phyloP scores from a whole-genome alignment of 2,797 vertebrate genomes.

The Hylomyscus alleni region DNA sequence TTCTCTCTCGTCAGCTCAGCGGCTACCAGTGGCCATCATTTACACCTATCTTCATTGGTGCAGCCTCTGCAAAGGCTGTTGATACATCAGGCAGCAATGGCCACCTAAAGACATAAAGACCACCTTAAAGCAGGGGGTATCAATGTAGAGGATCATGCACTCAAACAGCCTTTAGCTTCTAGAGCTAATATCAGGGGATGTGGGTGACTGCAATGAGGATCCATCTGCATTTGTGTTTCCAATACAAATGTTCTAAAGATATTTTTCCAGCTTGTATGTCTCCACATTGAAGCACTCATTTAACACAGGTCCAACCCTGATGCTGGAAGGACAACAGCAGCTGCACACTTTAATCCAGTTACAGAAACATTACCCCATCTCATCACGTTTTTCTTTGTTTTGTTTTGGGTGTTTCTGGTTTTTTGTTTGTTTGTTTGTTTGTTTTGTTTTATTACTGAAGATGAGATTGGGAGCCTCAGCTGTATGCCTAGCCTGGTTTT shows the following conservation, averaged over 20 bases:
- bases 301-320: background rate
- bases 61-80: background rate
- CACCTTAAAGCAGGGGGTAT: background rate
- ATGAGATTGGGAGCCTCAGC: background rate
- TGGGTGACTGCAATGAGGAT: background rate
- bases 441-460: background rate
- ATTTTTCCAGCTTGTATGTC: background rate
- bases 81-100: background rate
- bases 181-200: background rate
- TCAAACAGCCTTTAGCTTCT: background rate
- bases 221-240: background rate
- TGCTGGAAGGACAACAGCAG: background rate
- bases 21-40: accelerated
- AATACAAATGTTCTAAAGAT: background rate
- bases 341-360: background rate
- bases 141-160: background rate
- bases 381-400: background rate
- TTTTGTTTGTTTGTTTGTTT: too few relatives aligned
- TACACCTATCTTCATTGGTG: too few relatives aligned
- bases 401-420: background rate
- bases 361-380: background rate
- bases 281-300: background rate
- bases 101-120: background rate
- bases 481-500: background rate
- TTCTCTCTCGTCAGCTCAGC: background rate